These are phyloP conservation scores for Heliconius cydno DNA, from an alignment of 2,888 invertebrate genomes.

Conservation along the genomic window DNA sequence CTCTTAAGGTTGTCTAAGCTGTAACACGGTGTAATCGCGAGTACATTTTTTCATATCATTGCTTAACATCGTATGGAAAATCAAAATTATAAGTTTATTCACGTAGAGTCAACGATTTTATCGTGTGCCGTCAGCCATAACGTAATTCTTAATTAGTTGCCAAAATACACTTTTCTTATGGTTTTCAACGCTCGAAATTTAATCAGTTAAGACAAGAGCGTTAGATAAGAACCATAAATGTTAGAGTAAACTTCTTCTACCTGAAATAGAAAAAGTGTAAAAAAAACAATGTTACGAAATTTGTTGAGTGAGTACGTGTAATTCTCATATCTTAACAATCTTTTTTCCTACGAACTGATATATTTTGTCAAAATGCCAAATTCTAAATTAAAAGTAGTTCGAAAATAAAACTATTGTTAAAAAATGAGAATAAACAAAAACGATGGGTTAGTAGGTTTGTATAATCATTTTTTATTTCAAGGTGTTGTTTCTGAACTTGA, in stretches of 20 bases:
- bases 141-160: constrained; percentile 45
- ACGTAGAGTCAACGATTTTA: constrained; percentile 43
- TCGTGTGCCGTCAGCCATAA: constrained; percentile 44
- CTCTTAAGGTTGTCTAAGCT: constrained; percentile 62
- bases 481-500: constrained; percentile 62
- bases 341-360: not conserved
- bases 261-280: not conserved
- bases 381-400: not conserved
- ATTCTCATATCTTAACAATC: not conserved
- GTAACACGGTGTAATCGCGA: constrained; percentile 49
- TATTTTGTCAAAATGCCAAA: constrained; percentile 17
- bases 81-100: constrained; percentile 39
- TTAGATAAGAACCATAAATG: constrained; percentile 34
- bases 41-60: not conserved
- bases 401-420: constrained; percentile 10
- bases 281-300: not conserved
- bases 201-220: constrained; percentile 39
- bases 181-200: constrained; percentile 38
- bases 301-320: not conserved
- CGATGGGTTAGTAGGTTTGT: constrained; percentile 23
- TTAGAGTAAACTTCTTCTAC: not conserved
- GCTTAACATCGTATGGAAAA: constrained; percentile 25
- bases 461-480: constrained; percentile 40
- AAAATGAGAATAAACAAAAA: constrained; percentile 3
- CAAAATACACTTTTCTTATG: constrained; percentile 42